A percentile compares a stretch with the other conserved stretches of the same genome.
Evolutionary conservation across 2,888 invertebrate species (phyloP).

Genomic region (Megamerina dolium): DNA sequence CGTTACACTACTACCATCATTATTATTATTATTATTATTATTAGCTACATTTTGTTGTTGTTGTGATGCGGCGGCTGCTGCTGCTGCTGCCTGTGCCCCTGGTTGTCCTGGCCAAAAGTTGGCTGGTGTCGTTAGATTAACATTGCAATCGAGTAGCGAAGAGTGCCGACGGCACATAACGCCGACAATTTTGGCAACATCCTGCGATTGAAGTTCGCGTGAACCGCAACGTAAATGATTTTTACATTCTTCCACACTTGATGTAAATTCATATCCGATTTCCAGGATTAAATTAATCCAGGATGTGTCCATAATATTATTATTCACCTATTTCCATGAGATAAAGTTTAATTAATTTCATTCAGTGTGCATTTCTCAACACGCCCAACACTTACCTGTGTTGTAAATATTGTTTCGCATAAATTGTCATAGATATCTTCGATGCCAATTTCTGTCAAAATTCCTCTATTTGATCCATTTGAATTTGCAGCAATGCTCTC

Average conservation of each 20-base stretch:
- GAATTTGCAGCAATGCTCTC: conserved; percentile 55
- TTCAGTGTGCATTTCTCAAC: background rate
- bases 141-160: conserved; percentile 59
- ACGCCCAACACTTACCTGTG: no score
- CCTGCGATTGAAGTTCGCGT: conserved; percentile 73
- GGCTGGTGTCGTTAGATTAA: conserved; percentile 63
- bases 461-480: conserved; percentile 53
- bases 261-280: conserved; percentile 81
- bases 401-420: conserved; percentile 43
- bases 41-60: conserved; percentile 32
- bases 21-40: conserved; percentile 37
- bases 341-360: background rate
- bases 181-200: conserved; percentile 78
- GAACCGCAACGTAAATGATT: conserved; percentile 74
- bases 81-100: no score
- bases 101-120: conserved; percentile 57
- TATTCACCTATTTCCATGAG: conserved; percentile 31
- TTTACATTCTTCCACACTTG: conserved; percentile 81
- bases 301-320: conserved; percentile 64
- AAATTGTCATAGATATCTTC: conserved; percentile 47
- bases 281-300: conserved; percentile 86
- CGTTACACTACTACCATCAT: conserved; percentile 30
- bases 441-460: conserved; percentile 38
- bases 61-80: conserved; percentile 16
- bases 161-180: conserved; percentile 81